Base-by-base conservation (phyloP, 23 tunicate species). In the Halocynthia roretzi region DNA sequence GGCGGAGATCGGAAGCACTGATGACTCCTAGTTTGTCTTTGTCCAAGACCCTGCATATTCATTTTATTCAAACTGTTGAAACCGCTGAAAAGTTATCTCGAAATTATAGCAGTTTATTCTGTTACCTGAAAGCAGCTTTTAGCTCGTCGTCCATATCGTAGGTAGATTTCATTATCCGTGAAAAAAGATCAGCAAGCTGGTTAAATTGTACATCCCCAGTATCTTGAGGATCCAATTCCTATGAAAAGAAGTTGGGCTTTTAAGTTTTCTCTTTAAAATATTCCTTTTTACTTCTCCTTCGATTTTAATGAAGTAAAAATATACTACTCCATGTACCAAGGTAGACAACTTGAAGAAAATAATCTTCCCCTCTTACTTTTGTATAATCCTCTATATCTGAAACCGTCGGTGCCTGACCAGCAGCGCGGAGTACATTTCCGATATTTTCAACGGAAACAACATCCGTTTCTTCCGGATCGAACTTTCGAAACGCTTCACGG, bases 401-500 rank as follows among this genome's bases (percentile, higher is more conserved):
- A 52, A 83, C 96, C 6, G 96, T 89, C 22, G 96, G 96, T 5
- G 96, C 96, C 71, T 89, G 96, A 6, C 96, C 96, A 7, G 96
- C 88, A n/a, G 96, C 96, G 54, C 96, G 73, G 21, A 89, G 78
- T 21, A 89, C 96, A 54, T 78, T 70, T 14, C 79, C 96, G 20
- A 89, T 61, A 51, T 89, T 87, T 21, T 84, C 80, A 8, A 61
- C 68, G 65, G 82, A 17, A 6, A 89, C 71, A 17, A 51, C 49
- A 61, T 89, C 70, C 31, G 80, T 80, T 18, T 69, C 96, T 51
- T 84, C 88, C 22, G 84, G 21, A 56, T 84, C 96, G 80, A 83
- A 89, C 71, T 84, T 89, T 52, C 81, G 81, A 65, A 89, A 89
- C 40, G 85, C 81, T 62, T 89, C 96, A 8, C 82, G 80, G 60